Evolutionary conservation across 2,888 invertebrate genomes (phyloP), one percentile per base, ranked within the genome.

Genomic region (Ypsolopha sequella): DNA sequence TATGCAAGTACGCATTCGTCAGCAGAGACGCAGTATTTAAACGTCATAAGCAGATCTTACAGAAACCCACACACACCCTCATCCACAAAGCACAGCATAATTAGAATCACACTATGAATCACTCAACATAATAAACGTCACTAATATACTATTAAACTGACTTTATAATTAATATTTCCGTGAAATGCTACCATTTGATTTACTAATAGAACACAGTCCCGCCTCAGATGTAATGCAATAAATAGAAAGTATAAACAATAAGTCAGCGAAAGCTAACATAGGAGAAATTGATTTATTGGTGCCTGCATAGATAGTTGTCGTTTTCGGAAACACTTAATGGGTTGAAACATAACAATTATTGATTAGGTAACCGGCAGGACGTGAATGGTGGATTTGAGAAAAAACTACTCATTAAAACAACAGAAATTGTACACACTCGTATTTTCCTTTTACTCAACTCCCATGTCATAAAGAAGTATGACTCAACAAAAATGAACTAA

Each of bases 171-270:
- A 50, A 50, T 51, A 51, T 51, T 51, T 44, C 66, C 66, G 65
- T 71, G 68, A 73, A 76, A 74, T 73, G 73, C 71, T 76, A 75
- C 73, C 69, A 75, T 78, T 79, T 72, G 73, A 74, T 73, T 71
- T 63, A 74, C 68, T 74, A 77, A 76, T 75, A 66, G 65, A 65
- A n/a, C 51, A 13, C 9, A 13, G 10, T 39, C 35, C 11, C 8
- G 14, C 61, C 59, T 64, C 62, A 63, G 59, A 58, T 59, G 41
- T 35, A 47, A 64, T 64, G 65, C 67, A 74, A 74, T 85, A 85
- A 73, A 73, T 85, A 85, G 85, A 86, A 86, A 85, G 86, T 84
- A 77, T 78, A 80, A 82, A 86, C 85, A 86, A 85, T 85, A 81
- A 79, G 66, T 66, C 66, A 66, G 84, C 80, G 86, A 85, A 85